Conservation (phyloP, 92 coral and sea anemone genomes). For the Desmophyllum pertusum region DNA sequence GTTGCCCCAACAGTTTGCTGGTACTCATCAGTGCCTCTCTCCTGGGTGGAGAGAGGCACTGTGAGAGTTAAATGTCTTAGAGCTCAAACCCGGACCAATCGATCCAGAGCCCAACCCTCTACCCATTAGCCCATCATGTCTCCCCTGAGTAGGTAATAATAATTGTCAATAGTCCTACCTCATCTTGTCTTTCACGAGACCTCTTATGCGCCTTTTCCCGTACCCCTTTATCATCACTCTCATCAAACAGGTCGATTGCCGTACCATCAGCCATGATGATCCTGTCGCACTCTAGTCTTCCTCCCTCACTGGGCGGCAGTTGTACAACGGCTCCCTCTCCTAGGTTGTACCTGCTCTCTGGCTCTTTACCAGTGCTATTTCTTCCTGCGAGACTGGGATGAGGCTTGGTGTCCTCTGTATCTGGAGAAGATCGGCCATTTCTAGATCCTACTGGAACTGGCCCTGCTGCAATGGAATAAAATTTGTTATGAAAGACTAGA, state of each 20-base stretch:
- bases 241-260: slow-evolving; percentile 86
- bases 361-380: slow-evolving; percentile 5
- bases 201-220: slow-evolving; percentile 73
- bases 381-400: background rate
- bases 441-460: slow-evolving; percentile 5
- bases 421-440: slow-evolving; percentile 14
- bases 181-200: slow-evolving; percentile 72
- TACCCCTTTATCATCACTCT: slow-evolving; percentile 63
- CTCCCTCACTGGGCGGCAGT: slow-evolving; percentile 72
- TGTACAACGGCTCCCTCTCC: slow-evolving; percentile 67
- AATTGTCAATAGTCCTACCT: slow-evolving; percentile 34
- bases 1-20: too few relatives aligned
- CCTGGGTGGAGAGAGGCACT: too few relatives aligned
- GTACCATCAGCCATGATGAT: slow-evolving; percentile 98
- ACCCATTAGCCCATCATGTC: background rate
- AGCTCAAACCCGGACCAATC: too few relatives aligned
- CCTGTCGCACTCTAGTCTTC: slow-evolving; percentile 81
- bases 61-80: too few relatives aligned
- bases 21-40: too few relatives aligned
- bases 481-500: too few relatives aligned
- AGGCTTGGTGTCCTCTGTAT: slow-evolving; percentile 22
- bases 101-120: too few relatives aligned
- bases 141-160: background rate
- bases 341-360: slow-evolving; percentile 27
- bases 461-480: slow-evolving; percentile 10